Evolutionary conservation across 2,888 invertebrate species (phyloP), one percentile per base, ranked within the genome.

Genomic region (Thyatira batis): DNA sequence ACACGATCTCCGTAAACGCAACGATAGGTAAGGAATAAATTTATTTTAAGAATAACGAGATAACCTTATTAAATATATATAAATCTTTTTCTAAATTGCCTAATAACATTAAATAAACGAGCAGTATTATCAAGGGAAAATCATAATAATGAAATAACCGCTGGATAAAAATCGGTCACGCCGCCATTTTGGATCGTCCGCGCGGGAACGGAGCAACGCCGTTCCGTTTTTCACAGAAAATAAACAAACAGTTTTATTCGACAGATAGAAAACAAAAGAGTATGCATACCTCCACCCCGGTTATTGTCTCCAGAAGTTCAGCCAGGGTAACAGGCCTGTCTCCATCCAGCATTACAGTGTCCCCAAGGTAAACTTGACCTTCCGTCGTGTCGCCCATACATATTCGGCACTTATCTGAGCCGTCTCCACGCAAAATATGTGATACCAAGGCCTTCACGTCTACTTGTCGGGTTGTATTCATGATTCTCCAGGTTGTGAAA

Each of bases 221-320:
- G 91, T 90, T 92, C 87, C 90, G 84, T 91, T 91, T 73, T 73
- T 65, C 87, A 78, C 89, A 91, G 80, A 82, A 84, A 78, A 76
- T 75, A 73, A 76, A 76, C 74, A 80, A 73, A 76, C 67, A 64
- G 55, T 51, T 74, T 65, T 63, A 77, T 67, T 57, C 60, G 39
- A 51, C 63, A 60, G 58, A 63, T 54, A 49, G 9, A 49, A 30
- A 44, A 54, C 13, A 39, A 43, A 46, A 62, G 68, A 59, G 53
- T 59, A 54, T 39, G 62, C 80, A 65, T 71, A 88, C 92, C 87
- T 89, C 80, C 4, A 89, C 82, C 74, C 92, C 92, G 51, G 91
- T 88, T 54, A 91, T 80, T 33, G 78, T 73, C 78, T 88, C 85
- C 58, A 92, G 68, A 33, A 91, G 69, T 51, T 92, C 91, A 27